These are phyloP conservation scores for Sarcophaga variegata DNA, from an alignment of 2,888 invertebrate genomes.

Conservation along the genomic window DNA sequence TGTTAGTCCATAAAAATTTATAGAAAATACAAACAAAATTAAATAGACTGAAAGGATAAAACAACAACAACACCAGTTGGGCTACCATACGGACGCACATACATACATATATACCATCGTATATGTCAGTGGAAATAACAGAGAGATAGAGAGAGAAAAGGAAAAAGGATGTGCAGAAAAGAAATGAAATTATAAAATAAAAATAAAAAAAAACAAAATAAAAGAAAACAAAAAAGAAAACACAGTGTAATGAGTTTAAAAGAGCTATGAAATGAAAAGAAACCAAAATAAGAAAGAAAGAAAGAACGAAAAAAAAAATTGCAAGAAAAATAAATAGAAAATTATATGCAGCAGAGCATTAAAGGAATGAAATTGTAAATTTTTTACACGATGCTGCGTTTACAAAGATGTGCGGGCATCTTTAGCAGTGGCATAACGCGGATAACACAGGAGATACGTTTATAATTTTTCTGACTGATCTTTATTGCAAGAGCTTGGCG, in stretches of 20 bases:
- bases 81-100: background rate
- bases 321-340: background rate
- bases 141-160: background rate
- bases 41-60: constrained; percentile 29
- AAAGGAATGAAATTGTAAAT: background rate
- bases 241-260: constrained; percentile 56
- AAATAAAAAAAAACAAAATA: constrained; percentile 7
- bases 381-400: background rate
- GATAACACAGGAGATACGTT: too few relatives aligned
- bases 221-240: constrained; percentile 21
- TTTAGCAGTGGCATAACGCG: too few relatives aligned
- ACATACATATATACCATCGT: background rate
- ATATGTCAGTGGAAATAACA: background rate
- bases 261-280: constrained; percentile 39
- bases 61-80: background rate
- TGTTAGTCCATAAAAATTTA: constrained; percentile 59
- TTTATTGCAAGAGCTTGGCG: too few relatives aligned
- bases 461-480: too few relatives aligned
- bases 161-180: constrained; percentile 21
- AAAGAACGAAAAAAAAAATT: constrained; percentile 10
- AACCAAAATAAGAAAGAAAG: constrained; percentile 14
- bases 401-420: too few relatives aligned
- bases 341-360: background rate
- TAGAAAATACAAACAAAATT: constrained; percentile 39
- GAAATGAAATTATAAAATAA: constrained; percentile 13